phyloP scores from a whole-genome alignment of 1,140 invertebrate species.

The Lycorma delicatula region DNA sequence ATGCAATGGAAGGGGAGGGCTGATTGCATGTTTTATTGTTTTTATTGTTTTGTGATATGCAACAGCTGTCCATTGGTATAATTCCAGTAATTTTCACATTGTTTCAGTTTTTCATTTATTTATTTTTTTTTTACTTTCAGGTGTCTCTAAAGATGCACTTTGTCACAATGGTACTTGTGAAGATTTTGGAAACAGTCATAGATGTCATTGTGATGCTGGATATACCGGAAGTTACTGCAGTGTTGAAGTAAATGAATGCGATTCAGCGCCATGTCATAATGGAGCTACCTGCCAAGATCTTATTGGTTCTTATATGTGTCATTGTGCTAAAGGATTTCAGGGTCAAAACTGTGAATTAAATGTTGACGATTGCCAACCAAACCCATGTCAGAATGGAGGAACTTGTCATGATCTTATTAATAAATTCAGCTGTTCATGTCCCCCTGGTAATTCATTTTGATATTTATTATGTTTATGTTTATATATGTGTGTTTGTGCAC shows the following conservation, averaged over 20 bases:
- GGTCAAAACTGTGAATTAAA: conserved; percentile 91
- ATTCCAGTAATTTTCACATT: no score
- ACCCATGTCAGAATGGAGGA: conserved; percentile 87
- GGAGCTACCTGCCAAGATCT: conserved; percentile 78
- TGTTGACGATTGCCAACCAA: conserved; percentile 82
- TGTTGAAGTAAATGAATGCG: conserved; percentile 76
- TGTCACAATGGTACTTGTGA: conserved; percentile 90
- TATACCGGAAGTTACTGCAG: conserved; percentile 88
- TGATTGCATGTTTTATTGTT: no score
- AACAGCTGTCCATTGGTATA: no score
- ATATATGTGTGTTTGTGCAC: no score
- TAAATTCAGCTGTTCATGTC: conserved; percentile 84
- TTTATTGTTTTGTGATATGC: no score
- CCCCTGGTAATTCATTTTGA: conserved; percentile 60
- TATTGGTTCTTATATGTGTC: conserved; percentile 75
- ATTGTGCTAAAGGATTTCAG: conserved; percentile 81
- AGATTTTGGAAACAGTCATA: conserved; percentile 82
- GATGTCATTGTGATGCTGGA: conserved; percentile 76
- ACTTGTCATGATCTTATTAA: conserved; percentile 84
- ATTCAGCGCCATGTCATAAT: conserved; percentile 81
- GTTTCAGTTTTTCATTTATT: no score
- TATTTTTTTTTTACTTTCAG: conserved; percentile 35
- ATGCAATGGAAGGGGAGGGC: no score
- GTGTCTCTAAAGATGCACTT: conserved; percentile 59
- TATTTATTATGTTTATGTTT: no score